A percentile compares a stretch with the other conserved stretches of the same genome.
phyloP scores from a whole-genome alignment of 92 coral and sea anemone species.

The Umimayanthus chanpuru region DNA sequence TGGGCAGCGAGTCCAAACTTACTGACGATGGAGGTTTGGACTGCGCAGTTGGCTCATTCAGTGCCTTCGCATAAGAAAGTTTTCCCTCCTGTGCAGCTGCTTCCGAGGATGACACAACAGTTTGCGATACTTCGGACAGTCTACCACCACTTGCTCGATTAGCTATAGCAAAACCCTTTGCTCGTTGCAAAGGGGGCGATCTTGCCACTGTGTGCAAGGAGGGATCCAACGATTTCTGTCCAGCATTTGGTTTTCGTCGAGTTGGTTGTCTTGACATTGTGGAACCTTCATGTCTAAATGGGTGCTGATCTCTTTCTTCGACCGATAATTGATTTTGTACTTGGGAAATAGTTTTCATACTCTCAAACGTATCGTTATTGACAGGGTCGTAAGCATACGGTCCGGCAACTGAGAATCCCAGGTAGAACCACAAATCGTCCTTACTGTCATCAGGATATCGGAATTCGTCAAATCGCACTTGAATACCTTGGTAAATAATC shows the following conservation, averaged over 20 bases:
- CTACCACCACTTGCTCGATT: not conserved
- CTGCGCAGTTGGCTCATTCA: not conserved
- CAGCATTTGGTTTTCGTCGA: not conserved
- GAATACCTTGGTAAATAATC: slow-evolving; percentile 61
- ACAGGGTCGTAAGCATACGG: slow-evolving; percentile 77
- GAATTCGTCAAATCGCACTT: slow-evolving; percentile 58
- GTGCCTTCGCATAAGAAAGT: not conserved
- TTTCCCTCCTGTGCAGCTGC: not conserved
- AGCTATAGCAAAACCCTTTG: not conserved
- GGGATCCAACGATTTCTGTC: not conserved
- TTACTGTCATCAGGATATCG: slow-evolving; percentile 68
- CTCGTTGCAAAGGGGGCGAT: not conserved
- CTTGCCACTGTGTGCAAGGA: not conserved
- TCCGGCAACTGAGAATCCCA: slow-evolving; percentile 67
- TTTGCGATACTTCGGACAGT: not conserved
- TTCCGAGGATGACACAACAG: not conserved
- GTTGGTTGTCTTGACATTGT: not conserved
- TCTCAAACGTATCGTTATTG: slow-evolving; percentile 53
- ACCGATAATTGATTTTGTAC: not conserved
- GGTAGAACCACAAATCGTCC: slow-evolving; percentile 72
- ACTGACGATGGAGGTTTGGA: not conserved
- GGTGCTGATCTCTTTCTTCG: not conserved
- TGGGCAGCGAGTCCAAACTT: not conserved
- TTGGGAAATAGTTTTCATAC: slow-evolving; percentile 15
- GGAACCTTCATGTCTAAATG: too few relatives aligned